Conservation (phyloP, 2,113 vertebrate species). For the Mormoops blainvillei region DNA sequence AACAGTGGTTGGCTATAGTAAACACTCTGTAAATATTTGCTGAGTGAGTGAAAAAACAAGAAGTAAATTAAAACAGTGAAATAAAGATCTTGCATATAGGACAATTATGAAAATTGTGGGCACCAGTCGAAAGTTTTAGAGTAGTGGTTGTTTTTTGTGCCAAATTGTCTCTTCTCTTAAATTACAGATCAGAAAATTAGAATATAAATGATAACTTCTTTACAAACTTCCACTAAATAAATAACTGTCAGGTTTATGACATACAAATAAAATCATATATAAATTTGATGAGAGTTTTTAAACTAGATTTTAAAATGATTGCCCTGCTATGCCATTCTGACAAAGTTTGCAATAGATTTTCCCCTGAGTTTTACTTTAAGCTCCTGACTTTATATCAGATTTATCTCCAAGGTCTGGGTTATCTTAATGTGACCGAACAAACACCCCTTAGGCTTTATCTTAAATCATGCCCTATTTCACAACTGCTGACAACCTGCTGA, state of each 20-base stretch:
- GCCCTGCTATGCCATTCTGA: not conserved
- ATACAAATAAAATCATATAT: not conserved
- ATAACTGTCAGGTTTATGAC: not conserved
- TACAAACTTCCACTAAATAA: not conserved
- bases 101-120: not conserved
- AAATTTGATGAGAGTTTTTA: not conserved
- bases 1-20: not conserved
- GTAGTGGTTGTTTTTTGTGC: not conserved
- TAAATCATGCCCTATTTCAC: not conserved
- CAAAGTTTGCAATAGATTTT: not conserved
- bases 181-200: not conserved
- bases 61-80: not conserved
- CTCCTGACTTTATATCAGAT: not conserved
- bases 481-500: not conserved
- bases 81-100: not conserved
- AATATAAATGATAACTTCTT: not conserved
- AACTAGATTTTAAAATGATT: not conserved
- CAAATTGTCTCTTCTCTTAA: constrained; percentile 20
- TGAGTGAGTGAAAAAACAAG: not conserved
- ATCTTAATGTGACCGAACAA: not conserved
- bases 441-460: not conserved
- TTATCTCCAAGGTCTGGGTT: not conserved
- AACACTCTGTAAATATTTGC: not conserved
- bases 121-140: not conserved
- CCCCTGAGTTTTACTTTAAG: not conserved